These are phyloP conservation scores for Candoia aspera DNA, from an alignment of 2,113 vertebrate species.

Conservation along the genomic window DNA sequence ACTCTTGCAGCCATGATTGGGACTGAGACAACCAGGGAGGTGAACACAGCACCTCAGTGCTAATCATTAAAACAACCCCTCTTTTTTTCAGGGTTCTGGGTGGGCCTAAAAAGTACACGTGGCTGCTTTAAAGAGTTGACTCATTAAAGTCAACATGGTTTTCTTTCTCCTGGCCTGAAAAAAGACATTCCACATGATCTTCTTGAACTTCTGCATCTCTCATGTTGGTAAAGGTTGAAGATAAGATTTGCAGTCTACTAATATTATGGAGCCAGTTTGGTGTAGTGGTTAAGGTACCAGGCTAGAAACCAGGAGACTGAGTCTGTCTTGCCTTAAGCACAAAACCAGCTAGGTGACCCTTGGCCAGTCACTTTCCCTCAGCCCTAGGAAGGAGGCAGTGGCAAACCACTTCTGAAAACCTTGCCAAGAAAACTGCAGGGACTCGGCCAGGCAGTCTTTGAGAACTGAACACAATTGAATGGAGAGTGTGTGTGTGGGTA, in stretches of 20 bases:
- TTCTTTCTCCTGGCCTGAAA: not conserved
- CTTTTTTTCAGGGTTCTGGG: not conserved
- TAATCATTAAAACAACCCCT: not conserved
- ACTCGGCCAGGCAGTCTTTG: too few species aligned
- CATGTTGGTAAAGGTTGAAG: not conserved
- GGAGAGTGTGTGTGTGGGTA: too few species aligned
- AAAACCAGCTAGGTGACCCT: too few species aligned
- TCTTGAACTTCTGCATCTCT: not conserved
- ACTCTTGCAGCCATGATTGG: not conserved
- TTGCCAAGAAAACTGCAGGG: too few species aligned
- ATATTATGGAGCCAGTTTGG: too few species aligned
- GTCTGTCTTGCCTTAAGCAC: too few species aligned
- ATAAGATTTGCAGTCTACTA: not conserved
- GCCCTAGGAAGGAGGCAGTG: too few species aligned
- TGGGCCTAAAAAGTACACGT: not conserved
- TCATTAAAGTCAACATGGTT: not conserved
- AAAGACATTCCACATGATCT: not conserved
- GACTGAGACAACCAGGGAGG: not conserved
- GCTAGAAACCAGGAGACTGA: too few species aligned
- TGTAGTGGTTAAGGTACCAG: too few species aligned
- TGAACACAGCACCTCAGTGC: not conserved
- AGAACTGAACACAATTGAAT: too few species aligned
- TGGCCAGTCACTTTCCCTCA: too few species aligned
- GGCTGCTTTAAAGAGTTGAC: not conserved
- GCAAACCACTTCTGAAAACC: too few species aligned